A percentile compares a stretch with the other conserved stretches of the same genome.
Conservation (phyloP, 37 sponge, comb jelly and placozoan species). For the Eunapius fragilis region DNA sequence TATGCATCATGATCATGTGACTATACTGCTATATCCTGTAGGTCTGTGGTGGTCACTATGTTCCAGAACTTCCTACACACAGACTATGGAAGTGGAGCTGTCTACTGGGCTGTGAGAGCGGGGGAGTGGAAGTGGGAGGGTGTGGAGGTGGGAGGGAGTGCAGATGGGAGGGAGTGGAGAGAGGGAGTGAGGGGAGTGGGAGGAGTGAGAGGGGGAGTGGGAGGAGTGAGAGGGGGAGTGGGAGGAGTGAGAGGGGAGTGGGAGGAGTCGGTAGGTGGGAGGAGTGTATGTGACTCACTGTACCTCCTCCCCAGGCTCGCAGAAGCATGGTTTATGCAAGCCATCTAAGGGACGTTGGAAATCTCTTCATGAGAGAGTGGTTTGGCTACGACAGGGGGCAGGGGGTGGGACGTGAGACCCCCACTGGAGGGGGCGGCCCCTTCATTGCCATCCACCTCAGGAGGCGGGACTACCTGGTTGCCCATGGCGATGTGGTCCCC, state of each 20-base stretch:
- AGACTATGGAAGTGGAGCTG: constrained; percentile 59
- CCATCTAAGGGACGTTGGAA: constrained; percentile 66
- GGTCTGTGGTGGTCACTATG: constrained; percentile 66
- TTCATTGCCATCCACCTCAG: constrained; percentile 89
- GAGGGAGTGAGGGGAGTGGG: neutral
- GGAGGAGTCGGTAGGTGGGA: too few species aligned
- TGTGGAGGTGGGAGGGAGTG: neutral
- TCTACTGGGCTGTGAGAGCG: constrained; percentile 80
- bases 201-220: neutral
- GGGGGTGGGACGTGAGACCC: constrained; percentile 50
- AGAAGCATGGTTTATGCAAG: constrained; percentile 87
- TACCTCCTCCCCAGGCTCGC: constrained; percentile 52
- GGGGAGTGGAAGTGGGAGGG: neutral
- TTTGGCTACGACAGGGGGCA: constrained; percentile 52
- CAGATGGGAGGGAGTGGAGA: neutral
- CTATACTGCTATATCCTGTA: neutral
- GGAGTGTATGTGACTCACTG: neutral
- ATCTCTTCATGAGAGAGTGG: constrained; percentile 63
- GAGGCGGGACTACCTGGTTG: constrained; percentile 64
- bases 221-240: too few species aligned
- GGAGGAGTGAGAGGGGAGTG: neutral
- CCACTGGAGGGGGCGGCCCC: constrained; percentile 66
- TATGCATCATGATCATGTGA: too few species aligned
- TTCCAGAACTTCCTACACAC: constrained; percentile 79
- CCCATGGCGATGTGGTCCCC: constrained; percentile 57